These are phyloP conservation scores for Pterois miles DNA, from an alignment of 2,797 vertebrate genomes.

Conservation along the genomic window DNA sequence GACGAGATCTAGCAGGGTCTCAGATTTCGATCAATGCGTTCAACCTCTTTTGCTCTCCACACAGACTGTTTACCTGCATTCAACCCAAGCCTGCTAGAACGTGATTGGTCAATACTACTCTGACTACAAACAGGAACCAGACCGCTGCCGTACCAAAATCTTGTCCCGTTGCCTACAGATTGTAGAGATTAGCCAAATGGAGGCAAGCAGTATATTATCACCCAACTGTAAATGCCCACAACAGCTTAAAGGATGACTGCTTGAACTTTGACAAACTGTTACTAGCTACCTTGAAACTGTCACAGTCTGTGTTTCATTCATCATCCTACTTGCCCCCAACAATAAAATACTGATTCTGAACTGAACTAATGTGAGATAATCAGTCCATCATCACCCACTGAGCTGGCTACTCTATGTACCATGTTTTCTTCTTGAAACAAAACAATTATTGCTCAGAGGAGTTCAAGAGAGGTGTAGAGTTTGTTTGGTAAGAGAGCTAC, in stretches of 20 bases:
- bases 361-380: not conserved
- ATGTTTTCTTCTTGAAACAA: not conserved
- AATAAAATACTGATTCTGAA: not conserved
- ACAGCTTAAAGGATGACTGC: not conserved
- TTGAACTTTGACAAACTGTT: too few relatives aligned
- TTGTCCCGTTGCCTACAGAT: too few relatives aligned
- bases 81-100: not conserved
- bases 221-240: not conserved
- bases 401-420: not conserved
- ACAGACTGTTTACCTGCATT: not conserved
- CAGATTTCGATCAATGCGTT: not conserved
- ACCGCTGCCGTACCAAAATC: too few relatives aligned
- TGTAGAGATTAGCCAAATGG: too few relatives aligned
- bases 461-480: too few relatives aligned
- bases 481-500: too few relatives aligned
- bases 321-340: not conserved
- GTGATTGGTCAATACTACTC: too few relatives aligned
- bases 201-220: not conserved
- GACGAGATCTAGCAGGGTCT: rapidly evolving
- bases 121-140: too few relatives aligned
- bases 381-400: not conserved
- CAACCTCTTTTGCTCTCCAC: not conserved
- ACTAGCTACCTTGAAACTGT: not conserved
- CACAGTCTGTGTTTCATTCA: not conserved
- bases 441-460: not conserved